Evolutionary conservation across 1,140 invertebrate genomes (phyloP).

Genomic region (Ectropis grisescens): DNA sequence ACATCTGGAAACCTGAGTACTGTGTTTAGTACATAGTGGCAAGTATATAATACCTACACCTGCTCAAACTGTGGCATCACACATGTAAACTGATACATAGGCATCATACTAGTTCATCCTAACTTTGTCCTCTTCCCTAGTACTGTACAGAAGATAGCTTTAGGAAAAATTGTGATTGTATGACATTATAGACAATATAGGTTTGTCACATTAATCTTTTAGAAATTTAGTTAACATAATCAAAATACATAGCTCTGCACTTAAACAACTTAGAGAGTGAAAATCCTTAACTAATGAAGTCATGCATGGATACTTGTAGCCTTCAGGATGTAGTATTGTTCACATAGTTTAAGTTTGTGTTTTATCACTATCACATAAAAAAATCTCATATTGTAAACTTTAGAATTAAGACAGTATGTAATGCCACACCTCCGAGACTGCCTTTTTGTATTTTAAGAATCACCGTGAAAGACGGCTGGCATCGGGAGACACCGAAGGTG

Average conservation of each 20-base stretch:
- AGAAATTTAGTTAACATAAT: constrained; percentile 57
- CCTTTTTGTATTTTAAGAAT: constrained; percentile 68
- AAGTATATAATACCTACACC: constrained; percentile 51
- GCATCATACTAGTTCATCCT: constrained; percentile 36
- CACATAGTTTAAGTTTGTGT: constrained; percentile 67
- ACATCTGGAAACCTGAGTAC: too few species aligned
- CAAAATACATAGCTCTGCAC: constrained; percentile 57
- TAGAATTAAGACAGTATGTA: constrained; percentile 66
- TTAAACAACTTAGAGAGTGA: constrained; percentile 51
- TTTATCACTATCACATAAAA: constrained; percentile 66
- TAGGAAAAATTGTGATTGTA: constrained; percentile 71
- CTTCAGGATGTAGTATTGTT: constrained; percentile 53
- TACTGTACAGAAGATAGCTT: constrained; percentile 70
- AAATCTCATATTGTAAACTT: constrained; percentile 67
- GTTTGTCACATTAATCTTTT: constrained; percentile 66
- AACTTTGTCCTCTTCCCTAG: constrained; percentile 25
- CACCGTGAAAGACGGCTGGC: too few species aligned
- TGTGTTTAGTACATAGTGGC: too few species aligned
- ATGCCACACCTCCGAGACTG: constrained; percentile 67
- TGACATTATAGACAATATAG: constrained; percentile 72
- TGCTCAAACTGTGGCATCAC: too few species aligned
- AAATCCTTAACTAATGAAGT: too few species aligned
- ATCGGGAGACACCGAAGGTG: constrained; percentile 34
- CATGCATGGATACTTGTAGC: constrained; percentile 51
- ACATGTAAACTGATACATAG: too few species aligned